These are phyloP conservation scores for Nothocercus julius DNA, from an alignment of 2,113 vertebrate genomes.

Conservation along the genomic window DNA sequence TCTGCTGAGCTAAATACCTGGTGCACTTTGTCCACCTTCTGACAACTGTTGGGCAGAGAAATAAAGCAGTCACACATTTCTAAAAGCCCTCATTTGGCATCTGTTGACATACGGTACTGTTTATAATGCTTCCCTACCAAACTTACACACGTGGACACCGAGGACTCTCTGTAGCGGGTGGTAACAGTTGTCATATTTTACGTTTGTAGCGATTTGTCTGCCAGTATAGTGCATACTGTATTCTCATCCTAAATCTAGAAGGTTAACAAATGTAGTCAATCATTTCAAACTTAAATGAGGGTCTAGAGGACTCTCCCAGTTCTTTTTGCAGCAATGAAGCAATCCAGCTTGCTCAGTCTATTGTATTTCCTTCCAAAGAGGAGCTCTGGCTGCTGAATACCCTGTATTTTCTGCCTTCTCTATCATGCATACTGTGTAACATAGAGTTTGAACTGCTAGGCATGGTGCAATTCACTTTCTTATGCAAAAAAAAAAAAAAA, in stretches of 20 bases:
- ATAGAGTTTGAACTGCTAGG: constrained; percentile 44
- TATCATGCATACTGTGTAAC: constrained; percentile 24
- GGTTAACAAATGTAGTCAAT: neutral
- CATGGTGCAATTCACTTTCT: constrained; percentile 29
- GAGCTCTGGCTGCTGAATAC: constrained; percentile 24
- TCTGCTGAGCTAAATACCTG: neutral
- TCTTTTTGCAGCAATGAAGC: neutral
- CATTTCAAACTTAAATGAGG: neutral
- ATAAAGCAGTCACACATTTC: neutral
- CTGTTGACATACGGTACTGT: neutral
- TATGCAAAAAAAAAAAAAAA: constrained; percentile 9
- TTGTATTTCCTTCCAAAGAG: constrained; percentile 34
- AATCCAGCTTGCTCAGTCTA: neutral
- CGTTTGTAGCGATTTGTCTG: neutral
- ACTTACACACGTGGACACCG: neutral
- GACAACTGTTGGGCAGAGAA: neutral
- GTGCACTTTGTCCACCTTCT: neutral
- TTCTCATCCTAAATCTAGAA: neutral
- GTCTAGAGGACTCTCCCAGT: neutral
- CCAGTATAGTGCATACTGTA: neutral
- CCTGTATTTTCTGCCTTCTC: constrained; percentile 29
- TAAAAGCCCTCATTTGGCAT: neutral
- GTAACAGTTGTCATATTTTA: neutral
- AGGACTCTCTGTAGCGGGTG: neutral
- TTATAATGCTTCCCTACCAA: neutral